Evolutionary conservation across 2,113 vertebrate genomes (phyloP), one percentile per base, ranked within the genome.

Genomic region (Gulo gulo): DNA sequence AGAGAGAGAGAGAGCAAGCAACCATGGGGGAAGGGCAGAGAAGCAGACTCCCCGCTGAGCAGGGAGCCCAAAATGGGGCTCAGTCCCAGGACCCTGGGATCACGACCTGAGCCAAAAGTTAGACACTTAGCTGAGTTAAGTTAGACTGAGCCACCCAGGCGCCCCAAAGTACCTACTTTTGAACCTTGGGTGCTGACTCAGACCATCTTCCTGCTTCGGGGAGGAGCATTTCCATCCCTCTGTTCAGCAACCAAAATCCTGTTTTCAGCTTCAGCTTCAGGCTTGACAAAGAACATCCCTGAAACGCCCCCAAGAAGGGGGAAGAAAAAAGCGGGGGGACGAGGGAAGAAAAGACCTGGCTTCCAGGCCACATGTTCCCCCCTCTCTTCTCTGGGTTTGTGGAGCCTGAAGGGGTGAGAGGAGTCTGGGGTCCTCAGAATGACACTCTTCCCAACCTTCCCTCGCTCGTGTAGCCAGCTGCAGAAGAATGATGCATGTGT

Each of bases 401-500:
- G 42, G 47, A 23, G 20, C 14, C 16, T 24, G 24, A 9, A 23
- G 34, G 59, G 14, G 16, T 78, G 34, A 50, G 9, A 82, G n/a
- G 36, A 69, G 7, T 9, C 15, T 23, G 34, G 14, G 36, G 20
- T 24, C 57, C 16, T 80, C 29, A 63, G 31, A 16, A 65, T 50
- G 24, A 31, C 7, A 1, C 15, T n/a, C 11, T 36, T n/a, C 1
- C 10, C 3, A 12, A 13, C 50, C 12, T 31, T 31, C 12, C 31
- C 23, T 8, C 13, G 18, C 4, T 36, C 21, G 2, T 3, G 0
- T 1, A 31, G 26, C 5, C 21, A 14, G 14, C 15, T 36, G 21
- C n/a, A 23, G 31, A 74, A 52, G 34, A 42, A 29, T 0, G 4
- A 15, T 4, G 14, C 3, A 5, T 0, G 0, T 6, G 39, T 34